Percentiles rank a stretch among this genome's conserved stretches.
These are phyloP conservation scores for Pelagia noctiluca DNA, from an alignment of 30 jellyfish, hydroid and myxozoan genomes.

Conservation along the genomic window DNA sequence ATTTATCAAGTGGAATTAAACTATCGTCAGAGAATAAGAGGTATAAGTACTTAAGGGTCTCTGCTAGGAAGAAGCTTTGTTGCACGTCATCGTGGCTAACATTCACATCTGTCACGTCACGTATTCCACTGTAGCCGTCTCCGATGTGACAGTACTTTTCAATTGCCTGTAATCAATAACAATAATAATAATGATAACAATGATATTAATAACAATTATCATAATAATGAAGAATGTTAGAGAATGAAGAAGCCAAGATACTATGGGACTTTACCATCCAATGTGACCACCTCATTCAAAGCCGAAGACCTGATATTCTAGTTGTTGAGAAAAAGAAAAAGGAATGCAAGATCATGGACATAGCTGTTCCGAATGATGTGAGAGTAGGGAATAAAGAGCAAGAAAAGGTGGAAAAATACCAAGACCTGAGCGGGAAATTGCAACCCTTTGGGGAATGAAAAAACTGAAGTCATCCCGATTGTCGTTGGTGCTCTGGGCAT, in stretches of 20 bases:
- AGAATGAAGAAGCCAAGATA: too few species aligned
- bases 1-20: conserved; percentile 85
- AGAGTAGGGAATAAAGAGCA: too few species aligned
- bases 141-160: conserved; percentile 97
- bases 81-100: conserved; percentile 96
- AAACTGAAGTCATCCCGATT: too few species aligned
- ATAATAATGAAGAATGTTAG: neutral
- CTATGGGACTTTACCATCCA: too few species aligned
- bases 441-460: too few species aligned
- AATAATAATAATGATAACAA: neutral
- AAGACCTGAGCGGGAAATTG: too few species aligned
- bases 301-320: too few species aligned
- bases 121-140: conserved; percentile 97
- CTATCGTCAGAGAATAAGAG: conserved; percentile 92
- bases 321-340: neutral
- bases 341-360: too few species aligned
- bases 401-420: too few species aligned
- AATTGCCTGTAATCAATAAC: conserved; percentile 73
- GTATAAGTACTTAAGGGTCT: conserved; percentile 91
- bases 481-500: too few species aligned
- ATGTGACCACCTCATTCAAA: too few species aligned
- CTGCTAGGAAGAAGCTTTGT: conserved; percentile 98
- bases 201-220: neutral
- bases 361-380: too few species aligned
- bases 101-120: conserved; percentile 90